Evolutionary conservation across 2,797 vertebrate genomes (phyloP).

Genomic region (Artibeus lituratus): DNA sequence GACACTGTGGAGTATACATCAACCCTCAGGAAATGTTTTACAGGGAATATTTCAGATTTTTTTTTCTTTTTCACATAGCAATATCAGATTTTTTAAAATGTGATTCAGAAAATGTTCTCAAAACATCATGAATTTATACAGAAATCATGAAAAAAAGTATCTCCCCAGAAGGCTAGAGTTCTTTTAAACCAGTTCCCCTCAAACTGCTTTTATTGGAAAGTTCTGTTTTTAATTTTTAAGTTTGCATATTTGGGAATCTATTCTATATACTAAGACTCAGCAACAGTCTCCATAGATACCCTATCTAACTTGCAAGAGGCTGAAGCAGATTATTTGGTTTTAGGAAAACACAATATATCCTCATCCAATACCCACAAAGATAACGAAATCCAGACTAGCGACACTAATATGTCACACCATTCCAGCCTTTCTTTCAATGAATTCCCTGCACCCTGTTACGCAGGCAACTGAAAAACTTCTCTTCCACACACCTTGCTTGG

Average conservation of each 20-base stretch:
- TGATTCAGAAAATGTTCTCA: background rate
- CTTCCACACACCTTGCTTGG: background rate
- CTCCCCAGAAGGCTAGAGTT: background rate
- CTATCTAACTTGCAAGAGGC: background rate
- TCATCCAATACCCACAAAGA: background rate
- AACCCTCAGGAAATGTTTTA: background rate
- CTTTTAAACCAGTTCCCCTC: background rate
- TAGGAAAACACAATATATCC: background rate
- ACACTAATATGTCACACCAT: background rate
- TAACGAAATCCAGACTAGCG: background rate
- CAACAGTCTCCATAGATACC: background rate
- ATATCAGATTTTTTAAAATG: background rate
- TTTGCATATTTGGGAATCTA: background rate
- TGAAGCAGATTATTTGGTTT: background rate
- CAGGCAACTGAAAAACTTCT: background rate
- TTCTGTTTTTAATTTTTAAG: background rate
- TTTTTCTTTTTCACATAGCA: too few species aligned
- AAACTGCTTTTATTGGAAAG: background rate
- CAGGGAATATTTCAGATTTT: background rate
- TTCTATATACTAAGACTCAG: background rate
- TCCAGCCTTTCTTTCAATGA: background rate
- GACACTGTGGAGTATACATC: background rate
- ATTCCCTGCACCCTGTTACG: background rate
- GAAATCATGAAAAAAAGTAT: constrained; percentile 23
- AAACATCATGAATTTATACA: background rate